Percentiles rank a stretch among this genome's conserved stretches.
Evolutionary conservation across 2,113 vertebrate species (phyloP).

Genomic region (Callospermophilus lateralis): DNA sequence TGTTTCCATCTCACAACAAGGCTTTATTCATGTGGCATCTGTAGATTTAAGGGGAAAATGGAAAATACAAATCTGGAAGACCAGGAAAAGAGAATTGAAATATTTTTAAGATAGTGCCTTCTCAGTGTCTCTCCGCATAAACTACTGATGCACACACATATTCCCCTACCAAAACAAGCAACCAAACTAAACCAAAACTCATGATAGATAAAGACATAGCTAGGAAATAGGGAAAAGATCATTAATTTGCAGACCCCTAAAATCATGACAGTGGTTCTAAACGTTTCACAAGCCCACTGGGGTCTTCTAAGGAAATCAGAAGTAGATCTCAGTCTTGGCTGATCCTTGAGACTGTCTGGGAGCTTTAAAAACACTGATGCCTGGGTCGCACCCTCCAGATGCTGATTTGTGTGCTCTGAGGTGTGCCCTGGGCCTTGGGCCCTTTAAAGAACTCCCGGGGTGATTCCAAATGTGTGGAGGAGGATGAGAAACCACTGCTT

Average conservation of each 20-base stretch:
- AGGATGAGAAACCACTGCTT: neutral
- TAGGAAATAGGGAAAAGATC: neutral
- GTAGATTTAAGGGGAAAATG: neutral
- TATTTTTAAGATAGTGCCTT: neutral
- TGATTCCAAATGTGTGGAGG: neutral
- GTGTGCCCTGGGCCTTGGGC: neutral
- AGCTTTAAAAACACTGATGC: neutral
- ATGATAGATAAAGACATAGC: neutral
- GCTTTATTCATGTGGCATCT: neutral
- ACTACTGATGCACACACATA: neutral
- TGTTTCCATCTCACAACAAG: neutral
- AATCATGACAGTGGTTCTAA: neutral
- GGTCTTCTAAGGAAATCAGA: neutral
- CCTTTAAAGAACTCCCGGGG: neutral
- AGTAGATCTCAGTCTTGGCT: neutral
- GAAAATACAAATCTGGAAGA: slow-evolving; percentile 15
- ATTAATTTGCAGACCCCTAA: neutral
- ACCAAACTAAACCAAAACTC: neutral
- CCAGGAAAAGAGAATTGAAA: slow-evolving; percentile 13
- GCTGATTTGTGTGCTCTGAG: neutral
- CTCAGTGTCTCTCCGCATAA: neutral
- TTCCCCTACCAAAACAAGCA: neutral
- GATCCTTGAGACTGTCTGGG: neutral
- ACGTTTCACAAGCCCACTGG: neutral
- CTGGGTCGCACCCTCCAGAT: neutral